Conservation (phyloP, 2,888 invertebrate species). For the Anoplius nigerrimus region DNA sequence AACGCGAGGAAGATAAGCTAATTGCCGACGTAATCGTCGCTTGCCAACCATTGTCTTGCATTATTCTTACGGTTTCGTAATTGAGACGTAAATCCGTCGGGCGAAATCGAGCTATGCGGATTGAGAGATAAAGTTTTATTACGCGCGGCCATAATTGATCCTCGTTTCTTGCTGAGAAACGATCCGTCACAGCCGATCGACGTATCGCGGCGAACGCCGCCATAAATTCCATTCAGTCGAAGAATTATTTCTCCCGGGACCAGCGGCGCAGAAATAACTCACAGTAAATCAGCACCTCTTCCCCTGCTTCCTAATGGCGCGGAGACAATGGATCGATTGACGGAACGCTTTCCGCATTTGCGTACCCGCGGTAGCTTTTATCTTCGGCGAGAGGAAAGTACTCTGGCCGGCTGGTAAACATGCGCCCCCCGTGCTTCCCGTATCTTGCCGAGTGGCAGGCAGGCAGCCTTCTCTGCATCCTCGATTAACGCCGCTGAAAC, state of each 20-base stretch:
- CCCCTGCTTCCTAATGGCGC: conserved; percentile 35
- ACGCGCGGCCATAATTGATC: no score
- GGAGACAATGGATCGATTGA: conserved; percentile 47
- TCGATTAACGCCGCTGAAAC: background rate
- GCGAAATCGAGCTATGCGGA: conserved; percentile 8
- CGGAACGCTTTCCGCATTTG: conserved; percentile 42
- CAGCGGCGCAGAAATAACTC: conserved; percentile 37
- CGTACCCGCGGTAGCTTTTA: conserved; percentile 36
- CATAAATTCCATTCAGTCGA: no score
- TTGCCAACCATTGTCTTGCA: background rate
- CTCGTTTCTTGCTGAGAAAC: no score
- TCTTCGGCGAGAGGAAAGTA: conserved; percentile 18
- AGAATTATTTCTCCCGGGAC: background rate
- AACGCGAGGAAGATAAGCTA: no score
- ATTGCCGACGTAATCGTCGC: conserved; percentile 8
- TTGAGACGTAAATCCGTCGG: conserved; percentile 24
- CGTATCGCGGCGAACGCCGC: no score
- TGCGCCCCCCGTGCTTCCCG: conserved; percentile 20
- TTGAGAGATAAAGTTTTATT: no score
- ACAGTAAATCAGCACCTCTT: conserved; percentile 36
- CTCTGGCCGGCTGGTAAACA: conserved; percentile 21
- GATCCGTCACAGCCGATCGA: no score
- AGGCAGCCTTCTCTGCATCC: background rate
- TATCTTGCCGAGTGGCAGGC: background rate
- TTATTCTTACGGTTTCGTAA: no score